Conservation (phyloP, 2,113 vertebrate species). For the Sinocyclocheilus anshuiensis region DNA sequence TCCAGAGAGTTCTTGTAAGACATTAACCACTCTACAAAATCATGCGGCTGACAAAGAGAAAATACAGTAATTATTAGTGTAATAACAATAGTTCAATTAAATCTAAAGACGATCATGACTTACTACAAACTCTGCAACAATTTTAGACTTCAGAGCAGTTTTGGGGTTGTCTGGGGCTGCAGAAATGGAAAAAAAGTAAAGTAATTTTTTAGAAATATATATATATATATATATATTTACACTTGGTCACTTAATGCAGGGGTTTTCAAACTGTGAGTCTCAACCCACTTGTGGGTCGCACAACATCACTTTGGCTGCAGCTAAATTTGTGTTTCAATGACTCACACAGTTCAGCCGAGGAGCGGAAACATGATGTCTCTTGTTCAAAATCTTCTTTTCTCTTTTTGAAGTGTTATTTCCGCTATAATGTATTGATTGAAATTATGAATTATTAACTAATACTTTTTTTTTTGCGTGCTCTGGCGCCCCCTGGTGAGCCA, state of each 20-base stretch:
- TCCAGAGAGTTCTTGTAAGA: slow-evolving; percentile 82
- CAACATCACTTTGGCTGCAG: too few relatives aligned
- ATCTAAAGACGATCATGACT: slow-evolving; percentile 62
- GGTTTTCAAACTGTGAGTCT: too few relatives aligned
- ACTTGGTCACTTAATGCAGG: not conserved
- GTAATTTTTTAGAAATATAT: not conserved
- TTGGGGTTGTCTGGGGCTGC: slow-evolving; percentile 82
- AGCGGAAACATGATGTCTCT: too few relatives aligned
- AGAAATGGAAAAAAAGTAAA: slow-evolving; percentile 37
- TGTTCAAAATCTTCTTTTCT: too few relatives aligned
- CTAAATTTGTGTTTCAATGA: too few relatives aligned
- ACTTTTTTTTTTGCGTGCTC: too few relatives aligned
- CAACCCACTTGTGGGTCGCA: too few relatives aligned
- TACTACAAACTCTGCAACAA: slow-evolving; percentile 95
- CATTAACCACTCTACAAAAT: slow-evolving; percentile 86
- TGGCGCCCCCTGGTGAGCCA: too few relatives aligned
- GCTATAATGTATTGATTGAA: too few relatives aligned
- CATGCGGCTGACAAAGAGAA: slow-evolving; percentile 78
- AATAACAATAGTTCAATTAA: not conserved
- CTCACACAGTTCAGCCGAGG: too few relatives aligned
- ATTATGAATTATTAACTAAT: too few relatives aligned
- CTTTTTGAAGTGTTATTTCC: too few relatives aligned
- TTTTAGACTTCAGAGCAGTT: slow-evolving; percentile 94
- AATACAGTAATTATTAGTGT: not conserved
- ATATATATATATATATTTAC: not conserved